phyloP scores from a whole-genome alignment of 2,113 vertebrate species.

The Genyomyrus donnyi region DNA sequence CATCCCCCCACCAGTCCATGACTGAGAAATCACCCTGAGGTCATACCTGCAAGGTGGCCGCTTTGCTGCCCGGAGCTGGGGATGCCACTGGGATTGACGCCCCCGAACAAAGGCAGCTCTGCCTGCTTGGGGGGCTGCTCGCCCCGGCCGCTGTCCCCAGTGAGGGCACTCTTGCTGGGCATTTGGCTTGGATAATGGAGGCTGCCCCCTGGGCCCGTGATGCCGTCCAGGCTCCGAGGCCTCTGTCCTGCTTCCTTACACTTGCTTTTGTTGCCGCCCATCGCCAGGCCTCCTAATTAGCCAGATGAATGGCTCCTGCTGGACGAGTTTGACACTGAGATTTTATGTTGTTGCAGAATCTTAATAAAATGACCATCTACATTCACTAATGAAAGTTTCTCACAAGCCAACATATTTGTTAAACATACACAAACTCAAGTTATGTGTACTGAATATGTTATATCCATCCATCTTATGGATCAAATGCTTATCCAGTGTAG shows the following conservation, averaged over 20 bases:
- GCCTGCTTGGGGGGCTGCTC: conserved; percentile 65
- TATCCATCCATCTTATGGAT: not conserved
- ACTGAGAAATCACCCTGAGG: not conserved
- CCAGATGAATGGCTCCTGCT: not conserved
- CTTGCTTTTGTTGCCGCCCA: conserved; percentile 95
- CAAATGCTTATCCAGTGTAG: not conserved
- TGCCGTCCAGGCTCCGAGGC: conserved; percentile 84
- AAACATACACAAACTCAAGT: not conserved
- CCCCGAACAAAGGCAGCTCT: conserved; percentile 74
- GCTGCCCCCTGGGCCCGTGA: conserved; percentile 55
- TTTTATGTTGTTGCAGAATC: not conserved
- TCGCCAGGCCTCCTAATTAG: conserved; percentile 55
- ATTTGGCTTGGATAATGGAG: conserved; percentile 68
- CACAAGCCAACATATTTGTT: not conserved
- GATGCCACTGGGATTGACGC: conserved; percentile 70
- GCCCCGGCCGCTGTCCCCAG: conserved; percentile 65
- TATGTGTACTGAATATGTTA: not conserved
- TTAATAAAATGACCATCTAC: not conserved
- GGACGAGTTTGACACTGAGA: not conserved
- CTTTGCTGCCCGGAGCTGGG: conserved; percentile 78
- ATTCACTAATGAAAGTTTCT: not conserved
- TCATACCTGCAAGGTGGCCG: conserved; percentile 47
- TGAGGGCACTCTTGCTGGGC: conserved; percentile 70
- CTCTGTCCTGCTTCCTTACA: conserved; percentile 84
- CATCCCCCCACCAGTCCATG: not conserved